Evolutionary conservation across 2,113 vertebrate genomes (phyloP).

Genomic region (Aptenodytes forsteri): DNA sequence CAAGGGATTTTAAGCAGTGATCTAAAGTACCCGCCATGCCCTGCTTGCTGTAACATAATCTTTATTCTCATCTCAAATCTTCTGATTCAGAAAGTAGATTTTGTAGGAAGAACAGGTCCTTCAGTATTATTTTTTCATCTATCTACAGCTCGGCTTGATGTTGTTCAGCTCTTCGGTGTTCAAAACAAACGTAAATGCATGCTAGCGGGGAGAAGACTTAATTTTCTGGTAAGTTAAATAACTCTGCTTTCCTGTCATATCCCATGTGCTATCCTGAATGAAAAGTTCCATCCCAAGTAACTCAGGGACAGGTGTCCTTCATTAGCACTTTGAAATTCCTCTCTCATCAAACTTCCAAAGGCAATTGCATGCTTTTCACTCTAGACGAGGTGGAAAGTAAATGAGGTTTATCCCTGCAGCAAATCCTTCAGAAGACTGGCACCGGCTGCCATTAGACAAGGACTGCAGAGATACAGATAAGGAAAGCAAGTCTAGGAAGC

Average conservation of each 20-base stretch:
- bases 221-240: not conserved
- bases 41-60: not conserved
- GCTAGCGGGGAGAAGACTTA: not conserved
- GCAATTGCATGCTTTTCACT: not conserved
- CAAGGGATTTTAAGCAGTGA: not conserved
- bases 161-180: not conserved
- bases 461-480: constrained; percentile 2
- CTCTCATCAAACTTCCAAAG: not conserved
- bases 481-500: not conserved
- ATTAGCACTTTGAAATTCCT: not conserved
- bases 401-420: constrained; percentile 19
- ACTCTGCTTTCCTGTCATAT: not conserved
- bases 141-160: not conserved
- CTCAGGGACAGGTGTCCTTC: not conserved
- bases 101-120: not conserved
- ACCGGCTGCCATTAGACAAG: not conserved
- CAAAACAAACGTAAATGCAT: not conserved
- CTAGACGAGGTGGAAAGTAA: not conserved
- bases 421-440: constrained; percentile 10
- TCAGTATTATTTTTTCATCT: not conserved
- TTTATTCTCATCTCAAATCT: not conserved
- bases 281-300: not conserved
- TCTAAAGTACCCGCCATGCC: not conserved
- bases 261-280: not conserved
- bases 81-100: not conserved